Evolutionary conservation across 2,113 vertebrate genomes (phyloP).

Genomic region (Embiotoca jacksoni): DNA sequence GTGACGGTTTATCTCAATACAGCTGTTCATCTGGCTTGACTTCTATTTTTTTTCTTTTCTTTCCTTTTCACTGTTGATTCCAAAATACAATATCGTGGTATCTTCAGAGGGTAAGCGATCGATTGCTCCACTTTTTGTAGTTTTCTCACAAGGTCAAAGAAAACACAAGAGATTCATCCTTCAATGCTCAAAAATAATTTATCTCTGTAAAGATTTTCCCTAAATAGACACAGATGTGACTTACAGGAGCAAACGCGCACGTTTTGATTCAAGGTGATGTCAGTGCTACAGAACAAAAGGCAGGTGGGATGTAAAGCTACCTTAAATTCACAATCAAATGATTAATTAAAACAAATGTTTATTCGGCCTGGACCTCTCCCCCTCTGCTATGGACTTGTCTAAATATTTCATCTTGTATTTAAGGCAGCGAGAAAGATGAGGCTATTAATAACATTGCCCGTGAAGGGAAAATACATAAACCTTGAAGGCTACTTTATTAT

Average conservation of each 20-base stretch:
- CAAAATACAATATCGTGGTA: conserved; percentile 61
- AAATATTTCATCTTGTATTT: conserved; percentile 80
- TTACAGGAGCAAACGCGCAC: conserved; percentile 39
- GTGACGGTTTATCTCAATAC: conserved; percentile 85
- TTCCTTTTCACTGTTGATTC: conserved; percentile 48
- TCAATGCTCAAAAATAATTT: conserved; percentile 58
- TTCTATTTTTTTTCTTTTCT: conserved; percentile 50
- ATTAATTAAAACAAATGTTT: conserved; percentile 83
- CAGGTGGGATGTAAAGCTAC: conserved; percentile 43
- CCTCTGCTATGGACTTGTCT: conserved; percentile 74
- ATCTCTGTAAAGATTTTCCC: conserved; percentile 67
- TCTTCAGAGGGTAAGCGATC: conserved; percentile 74
- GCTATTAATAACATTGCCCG: conserved; percentile 77
- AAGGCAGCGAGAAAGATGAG: conserved; percentile 76
- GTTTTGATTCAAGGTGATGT: conserved; percentile 57
- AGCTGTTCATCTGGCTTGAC: conserved; percentile 81
- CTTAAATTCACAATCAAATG: conserved; percentile 67
- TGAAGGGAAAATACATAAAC: conserved; percentile 77
- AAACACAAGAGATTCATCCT: conserved; percentile 71
- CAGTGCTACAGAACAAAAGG: conserved; percentile 35
- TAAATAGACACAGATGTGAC: conserved; percentile 73
- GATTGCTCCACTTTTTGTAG: conserved; percentile 74
- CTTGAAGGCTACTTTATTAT: conserved; percentile 81
- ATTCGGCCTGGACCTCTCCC: conserved; percentile 65
- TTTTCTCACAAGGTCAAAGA: conserved; percentile 78